Evolutionary conservation across 2,888 invertebrate genomes (phyloP), one percentile per base, ranked within the genome.

Genomic region (Tigriopus californicus): DNA sequence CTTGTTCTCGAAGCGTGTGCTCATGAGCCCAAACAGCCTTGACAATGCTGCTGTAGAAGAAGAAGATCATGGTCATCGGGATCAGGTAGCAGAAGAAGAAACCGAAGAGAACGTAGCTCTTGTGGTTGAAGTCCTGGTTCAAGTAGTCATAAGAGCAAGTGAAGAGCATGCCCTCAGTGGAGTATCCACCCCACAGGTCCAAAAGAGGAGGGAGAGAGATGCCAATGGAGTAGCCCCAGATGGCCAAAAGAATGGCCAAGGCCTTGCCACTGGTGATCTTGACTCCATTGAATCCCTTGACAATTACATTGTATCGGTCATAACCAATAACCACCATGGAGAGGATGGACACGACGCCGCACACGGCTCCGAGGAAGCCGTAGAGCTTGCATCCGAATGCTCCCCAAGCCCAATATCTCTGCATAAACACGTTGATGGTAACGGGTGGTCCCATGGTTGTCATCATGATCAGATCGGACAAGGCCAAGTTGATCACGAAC

Each of bases 121-220:
- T 56, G 42, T 59, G 56, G 54, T 61, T 53, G 20, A n/a, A 22
- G 25, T 55, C 60, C 20, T 63, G 61, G 22, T 53, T 61, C 44
- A 63, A 55, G 64, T 71, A 72, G 65, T 72, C 72, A 62, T 71
- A 70, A 2, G 72, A 71, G 62, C 73, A 63, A 71, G 54, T 70
- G 10, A 71, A 71, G 64, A 71, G 69, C 64, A 72, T 70, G 22
- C 73, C 73, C 63, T 73, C 73, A 8, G 71, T 70, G 25, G 72
- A 70, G 65, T 72, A 73, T 47, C 65, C 64, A 62, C 65, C 66
- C 70, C 70, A 73, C 18, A 72, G 20, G 11, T 46, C 72, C 64
- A 71, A 70, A 58, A 72, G 68, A 6, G 72, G 71, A 3, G 68
- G 67, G 5, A 70, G 54, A 5, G 70, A 66, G 67, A 69, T 70